Conservation (phyloP, 2,888 invertebrate species). For the Flexamia atlantica region DNA sequence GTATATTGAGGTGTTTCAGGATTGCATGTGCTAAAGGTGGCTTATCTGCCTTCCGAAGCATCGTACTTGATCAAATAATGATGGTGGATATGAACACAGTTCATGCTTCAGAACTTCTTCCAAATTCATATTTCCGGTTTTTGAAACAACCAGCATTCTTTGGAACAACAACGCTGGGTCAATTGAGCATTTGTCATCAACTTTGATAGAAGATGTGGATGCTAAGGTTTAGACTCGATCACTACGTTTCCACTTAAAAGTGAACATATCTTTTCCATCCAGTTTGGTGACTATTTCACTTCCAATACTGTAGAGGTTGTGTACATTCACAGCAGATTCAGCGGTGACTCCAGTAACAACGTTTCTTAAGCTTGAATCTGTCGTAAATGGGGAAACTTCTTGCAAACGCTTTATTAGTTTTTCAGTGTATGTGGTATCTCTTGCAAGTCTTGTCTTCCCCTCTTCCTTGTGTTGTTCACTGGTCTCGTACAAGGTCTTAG, state of each 20-base stretch:
- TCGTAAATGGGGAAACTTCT: background rate
- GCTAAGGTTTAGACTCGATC: background rate
- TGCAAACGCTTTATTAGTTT: background rate
- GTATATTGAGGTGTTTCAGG: too few species aligned
- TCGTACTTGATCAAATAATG: too few species aligned
- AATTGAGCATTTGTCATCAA: too few species aligned
- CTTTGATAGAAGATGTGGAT: too few species aligned
- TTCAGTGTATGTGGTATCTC: background rate
- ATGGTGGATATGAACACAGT: too few species aligned
- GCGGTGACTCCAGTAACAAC: background rate
- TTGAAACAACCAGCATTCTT: too few species aligned
- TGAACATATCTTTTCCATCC: background rate
- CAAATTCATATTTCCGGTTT: too few species aligned
- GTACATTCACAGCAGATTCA: background rate
- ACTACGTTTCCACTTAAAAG: too few species aligned
- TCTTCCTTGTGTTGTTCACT: background rate
- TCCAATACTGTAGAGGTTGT: background rate
- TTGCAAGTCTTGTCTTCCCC: background rate
- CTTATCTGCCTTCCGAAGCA: too few species aligned
- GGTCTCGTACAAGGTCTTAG: background rate
- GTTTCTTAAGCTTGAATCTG: background rate
- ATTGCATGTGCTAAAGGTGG: too few species aligned
- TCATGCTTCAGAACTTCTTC: too few species aligned
- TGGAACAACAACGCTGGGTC: too few species aligned
- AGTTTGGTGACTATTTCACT: background rate